These are phyloP conservation scores for Plebejus argus DNA, from an alignment of 2,888 invertebrate species.

Conservation along the genomic window DNA sequence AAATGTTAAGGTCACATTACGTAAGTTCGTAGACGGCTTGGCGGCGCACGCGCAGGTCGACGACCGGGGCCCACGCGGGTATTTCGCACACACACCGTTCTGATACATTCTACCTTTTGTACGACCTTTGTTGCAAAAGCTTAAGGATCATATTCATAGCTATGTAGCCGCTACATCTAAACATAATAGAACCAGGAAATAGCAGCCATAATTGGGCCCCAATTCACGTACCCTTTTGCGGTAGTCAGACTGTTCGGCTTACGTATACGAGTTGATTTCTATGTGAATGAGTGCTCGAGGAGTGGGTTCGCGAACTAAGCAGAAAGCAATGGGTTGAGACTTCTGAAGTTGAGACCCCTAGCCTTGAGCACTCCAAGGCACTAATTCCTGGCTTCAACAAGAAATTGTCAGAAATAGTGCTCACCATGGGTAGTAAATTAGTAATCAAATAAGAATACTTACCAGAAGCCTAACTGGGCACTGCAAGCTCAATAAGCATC, in stretches of 20 bases:
- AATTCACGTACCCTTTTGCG: background rate
- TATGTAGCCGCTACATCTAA: background rate
- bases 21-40: conserved; percentile 77
- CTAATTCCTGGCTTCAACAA: too few species aligned
- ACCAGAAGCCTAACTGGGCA: too few species aligned
- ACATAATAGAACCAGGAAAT: conserved; percentile 18
- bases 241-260: background rate
- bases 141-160: background rate
- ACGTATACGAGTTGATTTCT: background rate
- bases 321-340: too few species aligned
- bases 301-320: too few species aligned
- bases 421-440: too few species aligned
- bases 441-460: too few species aligned
- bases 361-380: too few species aligned
- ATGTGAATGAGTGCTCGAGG: background rate
- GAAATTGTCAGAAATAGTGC: too few species aligned
- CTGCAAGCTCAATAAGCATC: too few species aligned
- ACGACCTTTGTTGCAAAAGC: background rate
- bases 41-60: conserved; percentile 68
- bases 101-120: background rate
- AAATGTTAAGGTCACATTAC: conserved; percentile 77
- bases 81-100: conserved; percentile 23
- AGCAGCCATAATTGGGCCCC: background rate
- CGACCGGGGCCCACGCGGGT: conserved; percentile 73
- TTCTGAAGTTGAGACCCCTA: too few species aligned